phyloP scores from a whole-genome alignment of 2,113 vertebrate genomes.

The Blennius ocellaris region DNA sequence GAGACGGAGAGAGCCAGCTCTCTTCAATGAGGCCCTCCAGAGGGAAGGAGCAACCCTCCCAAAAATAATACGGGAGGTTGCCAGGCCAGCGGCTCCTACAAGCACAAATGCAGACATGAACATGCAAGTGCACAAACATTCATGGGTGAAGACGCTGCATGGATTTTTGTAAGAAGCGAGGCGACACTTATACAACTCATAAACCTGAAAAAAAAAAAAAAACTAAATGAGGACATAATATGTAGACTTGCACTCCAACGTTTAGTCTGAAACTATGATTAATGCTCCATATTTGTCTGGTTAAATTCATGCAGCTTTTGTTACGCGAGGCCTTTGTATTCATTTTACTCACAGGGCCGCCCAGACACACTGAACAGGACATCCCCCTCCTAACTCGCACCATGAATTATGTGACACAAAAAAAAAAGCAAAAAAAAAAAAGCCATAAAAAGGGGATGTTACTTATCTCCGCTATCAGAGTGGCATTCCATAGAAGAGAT shows the following conservation, averaged over 20 bases:
- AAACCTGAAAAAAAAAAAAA: too few relatives aligned
- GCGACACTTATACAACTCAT: conserved; percentile 11
- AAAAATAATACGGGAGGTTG: conserved; percentile 81
- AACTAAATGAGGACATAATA: conserved; percentile 15
- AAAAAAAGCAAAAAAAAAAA: too few relatives aligned
- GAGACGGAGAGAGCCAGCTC: conserved; percentile 73
- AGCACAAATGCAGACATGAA: conserved; percentile 27
- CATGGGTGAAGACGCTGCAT: neutral
- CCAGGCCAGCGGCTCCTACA: conserved; percentile 59
- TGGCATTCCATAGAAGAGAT: conserved; percentile 62
- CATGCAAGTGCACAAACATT: conserved; percentile 33
- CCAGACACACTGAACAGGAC: conserved; percentile 21
- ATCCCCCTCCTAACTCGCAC: conserved; percentile 43
- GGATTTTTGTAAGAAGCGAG: conserved; percentile 3
- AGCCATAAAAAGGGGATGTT: conserved; percentile 68
- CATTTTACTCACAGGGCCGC: conserved; percentile 35
- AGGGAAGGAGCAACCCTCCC: conserved; percentile 80
- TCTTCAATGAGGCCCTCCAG: conserved; percentile 82
- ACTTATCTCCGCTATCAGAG: conserved; percentile 71
- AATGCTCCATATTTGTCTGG: conserved; percentile 5
- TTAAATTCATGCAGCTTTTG: conserved; percentile 17
- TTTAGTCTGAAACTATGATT: conserved; percentile 1
- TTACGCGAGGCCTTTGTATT: conserved; percentile 14
- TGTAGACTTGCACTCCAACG: conserved; percentile 19
- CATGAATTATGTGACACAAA: conserved; percentile 61